Evolutionary conservation across 1,140 invertebrate genomes (phyloP).

Genomic region (Elymnias hypermnestra): DNA sequence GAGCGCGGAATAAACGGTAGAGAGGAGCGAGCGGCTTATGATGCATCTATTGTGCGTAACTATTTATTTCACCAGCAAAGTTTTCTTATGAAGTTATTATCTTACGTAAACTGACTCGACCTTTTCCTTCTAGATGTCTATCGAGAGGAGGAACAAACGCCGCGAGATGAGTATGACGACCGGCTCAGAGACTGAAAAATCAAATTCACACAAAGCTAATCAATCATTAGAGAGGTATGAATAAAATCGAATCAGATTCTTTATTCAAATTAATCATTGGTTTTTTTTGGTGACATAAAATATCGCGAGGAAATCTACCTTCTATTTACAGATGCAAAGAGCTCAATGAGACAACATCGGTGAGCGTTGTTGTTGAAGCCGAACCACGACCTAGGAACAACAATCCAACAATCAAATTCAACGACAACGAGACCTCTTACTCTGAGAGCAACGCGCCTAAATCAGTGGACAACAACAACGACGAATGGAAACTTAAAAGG

Average conservation of each 20-base stretch:
- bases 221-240: slow-evolving; percentile 67
- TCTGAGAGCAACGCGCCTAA: slow-evolving; percentile 44
- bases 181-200: slow-evolving; percentile 86
- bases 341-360: slow-evolving; percentile 44
- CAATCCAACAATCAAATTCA: slow-evolving; percentile 36
- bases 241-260: no score
- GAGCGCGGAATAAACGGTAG: no score
- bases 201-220: slow-evolving; percentile 79
- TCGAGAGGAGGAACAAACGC: slow-evolving; percentile 78
- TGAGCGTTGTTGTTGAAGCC: slow-evolving; percentile 38
- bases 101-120: no score
- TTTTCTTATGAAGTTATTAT: no score
- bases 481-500: slow-evolving; percentile 37
- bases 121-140: slow-evolving; percentile 63
- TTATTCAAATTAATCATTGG: no score
- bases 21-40: no score
- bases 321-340: slow-evolving; percentile 43
- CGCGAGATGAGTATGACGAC: slow-evolving; percentile 77
- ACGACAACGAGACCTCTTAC: slow-evolving; percentile 50
- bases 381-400: slow-evolving; percentile 35
- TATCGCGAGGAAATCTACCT: not conserved
- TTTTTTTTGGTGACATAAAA: no score
- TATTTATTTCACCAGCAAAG: no score
- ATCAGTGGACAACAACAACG: slow-evolving; percentile 46
- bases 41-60: no score